These are phyloP conservation scores for Champsocephalus esox DNA, from an alignment of 2,797 vertebrate genomes.

Conservation along the genomic window DNA sequence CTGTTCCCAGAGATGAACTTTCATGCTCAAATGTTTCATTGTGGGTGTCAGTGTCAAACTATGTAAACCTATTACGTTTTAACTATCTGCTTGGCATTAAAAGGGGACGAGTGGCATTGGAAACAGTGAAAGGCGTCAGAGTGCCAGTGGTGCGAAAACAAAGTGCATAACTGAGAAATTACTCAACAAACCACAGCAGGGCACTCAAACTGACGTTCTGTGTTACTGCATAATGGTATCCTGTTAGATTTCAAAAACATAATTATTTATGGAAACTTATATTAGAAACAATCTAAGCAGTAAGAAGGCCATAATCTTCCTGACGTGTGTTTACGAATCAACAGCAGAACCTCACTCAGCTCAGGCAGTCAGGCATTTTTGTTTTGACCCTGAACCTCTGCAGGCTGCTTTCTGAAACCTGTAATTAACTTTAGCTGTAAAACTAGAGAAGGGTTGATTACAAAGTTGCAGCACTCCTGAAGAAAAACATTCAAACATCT, in stretches of 20 bases:
- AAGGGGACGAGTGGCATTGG: conserved; percentile 63
- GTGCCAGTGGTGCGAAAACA: conserved; percentile 89
- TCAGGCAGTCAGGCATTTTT: conserved; percentile 59
- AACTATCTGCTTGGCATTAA: conserved; percentile 43
- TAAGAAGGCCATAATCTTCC: conserved; percentile 26
- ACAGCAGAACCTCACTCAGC: conserved; percentile 34
- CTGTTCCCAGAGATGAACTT: background rate
- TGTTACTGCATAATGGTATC: conserved; percentile 77
- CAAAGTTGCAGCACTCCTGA: conserved; percentile 60
- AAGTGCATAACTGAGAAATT: conserved; percentile 91
- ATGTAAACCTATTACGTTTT: conserved; percentile 39
- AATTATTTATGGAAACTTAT: conserved; percentile 84
- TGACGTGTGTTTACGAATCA: conserved; percentile 19
- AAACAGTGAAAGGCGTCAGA: conserved; percentile 80
- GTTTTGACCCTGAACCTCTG: conserved; percentile 73
- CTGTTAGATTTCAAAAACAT: conserved; percentile 80
- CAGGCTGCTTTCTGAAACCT: conserved; percentile 70
- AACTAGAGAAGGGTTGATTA: conserved; percentile 72
- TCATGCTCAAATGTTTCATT: conserved; percentile 10
- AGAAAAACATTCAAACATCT: conserved; percentile 49
- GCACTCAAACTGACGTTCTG: conserved; percentile 84
- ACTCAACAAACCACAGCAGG: conserved; percentile 93
- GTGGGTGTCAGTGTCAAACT: conserved; percentile 11
- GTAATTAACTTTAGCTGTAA: conserved; percentile 76
- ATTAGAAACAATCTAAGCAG: conserved; percentile 63